phyloP scores from a whole-genome alignment of 2,888 invertebrate species.

The Teinopalpus imperialis region DNA sequence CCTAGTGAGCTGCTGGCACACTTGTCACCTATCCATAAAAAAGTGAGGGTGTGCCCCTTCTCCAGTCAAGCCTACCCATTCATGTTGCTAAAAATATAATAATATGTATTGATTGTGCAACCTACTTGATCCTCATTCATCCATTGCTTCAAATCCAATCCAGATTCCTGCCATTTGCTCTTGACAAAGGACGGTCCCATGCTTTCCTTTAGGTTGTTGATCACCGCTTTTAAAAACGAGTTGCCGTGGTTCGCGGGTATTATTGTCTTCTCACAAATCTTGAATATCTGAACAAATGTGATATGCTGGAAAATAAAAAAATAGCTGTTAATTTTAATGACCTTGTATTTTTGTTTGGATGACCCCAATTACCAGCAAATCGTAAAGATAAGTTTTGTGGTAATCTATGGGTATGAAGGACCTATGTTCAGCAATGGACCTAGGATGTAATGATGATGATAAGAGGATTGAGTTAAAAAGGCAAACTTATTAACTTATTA shows the following conservation, averaged over 20 bases:
- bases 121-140: constrained; percentile 67
- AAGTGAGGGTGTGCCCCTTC: too few relatives aligned
- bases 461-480: too few relatives aligned
- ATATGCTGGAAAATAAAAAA: constrained; percentile 56
- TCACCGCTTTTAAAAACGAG: constrained; percentile 59
- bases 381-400: too few relatives aligned
- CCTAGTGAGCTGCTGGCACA: too few relatives aligned
- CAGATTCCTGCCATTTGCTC: constrained; percentile 71
- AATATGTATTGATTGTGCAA: not conserved
- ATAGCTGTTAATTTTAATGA: not conserved
- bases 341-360: too few relatives aligned
- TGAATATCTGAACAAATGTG: constrained; percentile 58
- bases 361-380: too few relatives aligned
- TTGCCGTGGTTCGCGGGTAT: constrained; percentile 62
- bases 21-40: too few relatives aligned
- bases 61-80: too few relatives aligned
- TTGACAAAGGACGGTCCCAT: constrained; percentile 72
- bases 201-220: constrained; percentile 62
- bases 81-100: not conserved
- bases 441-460: too few relatives aligned
- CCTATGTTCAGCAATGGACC: too few relatives aligned
- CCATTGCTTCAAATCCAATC: constrained; percentile 62
- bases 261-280: constrained; percentile 50
- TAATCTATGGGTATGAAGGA: too few relatives aligned
- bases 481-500: too few relatives aligned